phyloP scores from a whole-genome alignment of 2,797 vertebrate species.

The Sphenopsis melanotis region DNA sequence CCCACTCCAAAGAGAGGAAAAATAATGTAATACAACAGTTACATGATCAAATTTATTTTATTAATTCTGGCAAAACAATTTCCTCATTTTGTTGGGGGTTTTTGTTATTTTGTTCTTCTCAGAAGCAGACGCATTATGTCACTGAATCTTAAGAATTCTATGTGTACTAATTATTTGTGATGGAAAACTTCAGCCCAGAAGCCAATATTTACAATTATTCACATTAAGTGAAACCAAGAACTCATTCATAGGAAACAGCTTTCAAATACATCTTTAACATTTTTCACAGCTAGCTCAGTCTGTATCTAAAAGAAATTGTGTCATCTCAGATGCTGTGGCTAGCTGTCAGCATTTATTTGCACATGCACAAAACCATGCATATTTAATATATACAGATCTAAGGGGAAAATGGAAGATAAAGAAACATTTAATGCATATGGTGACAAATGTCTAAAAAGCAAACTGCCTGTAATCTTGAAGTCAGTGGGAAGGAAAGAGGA shows the following conservation, averaged over 20 bases:
- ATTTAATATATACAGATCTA: background rate
- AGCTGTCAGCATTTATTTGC: background rate
- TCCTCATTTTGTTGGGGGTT: accelerated
- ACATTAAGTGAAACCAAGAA: background rate
- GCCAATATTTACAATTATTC: background rate
- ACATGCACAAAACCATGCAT: background rate
- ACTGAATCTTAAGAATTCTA: background rate
- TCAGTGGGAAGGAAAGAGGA: background rate
- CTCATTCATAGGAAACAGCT: background rate
- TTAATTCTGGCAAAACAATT: background rate
- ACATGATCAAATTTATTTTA: background rate
- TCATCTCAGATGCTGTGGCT: background rate
- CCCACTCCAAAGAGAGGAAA: background rate
- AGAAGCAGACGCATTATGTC: background rate
- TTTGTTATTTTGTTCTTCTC: background rate
- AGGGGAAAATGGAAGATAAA: background rate
- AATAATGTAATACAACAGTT: background rate
- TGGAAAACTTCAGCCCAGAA: background rate
- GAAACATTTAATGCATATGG: background rate
- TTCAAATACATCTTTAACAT: background rate
- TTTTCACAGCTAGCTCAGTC: background rate
- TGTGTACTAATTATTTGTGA: background rate
- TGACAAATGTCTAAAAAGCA: background rate
- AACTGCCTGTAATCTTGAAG: background rate
- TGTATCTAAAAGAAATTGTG: background rate